Evolutionary conservation across 2,888 invertebrate genomes (phyloP).

Genomic region (Rotaria macrura): DNA sequence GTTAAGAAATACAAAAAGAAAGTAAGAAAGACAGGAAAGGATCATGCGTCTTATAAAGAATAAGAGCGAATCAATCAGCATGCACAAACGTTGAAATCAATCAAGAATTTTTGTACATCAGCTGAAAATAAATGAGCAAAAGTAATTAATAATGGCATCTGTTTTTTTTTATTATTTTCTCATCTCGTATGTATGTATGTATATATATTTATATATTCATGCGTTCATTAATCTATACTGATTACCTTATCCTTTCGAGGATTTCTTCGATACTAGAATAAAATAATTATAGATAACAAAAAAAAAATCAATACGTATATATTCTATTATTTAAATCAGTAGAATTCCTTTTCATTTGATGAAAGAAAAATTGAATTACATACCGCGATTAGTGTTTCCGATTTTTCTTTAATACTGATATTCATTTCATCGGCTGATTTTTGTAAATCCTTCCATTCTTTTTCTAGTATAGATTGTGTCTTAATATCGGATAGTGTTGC

Average conservation of each 20-base stretch:
- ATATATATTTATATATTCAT: background rate
- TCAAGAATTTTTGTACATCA: background rate
- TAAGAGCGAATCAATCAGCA: background rate
- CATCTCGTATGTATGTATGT: no score
- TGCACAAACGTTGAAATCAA: background rate
- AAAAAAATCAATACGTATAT: background rate
- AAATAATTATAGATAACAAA: background rate
- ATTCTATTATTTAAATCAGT: no score
- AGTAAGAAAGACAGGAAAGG: background rate
- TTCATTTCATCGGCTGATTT: background rate
- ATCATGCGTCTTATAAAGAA: background rate
- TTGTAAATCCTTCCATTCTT: slow-evolving; percentile 16
- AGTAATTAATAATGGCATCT: background rate
- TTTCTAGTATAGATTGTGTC: background rate
- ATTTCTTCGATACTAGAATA: background rate
- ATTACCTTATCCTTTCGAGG: background rate
- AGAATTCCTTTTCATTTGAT: no score
- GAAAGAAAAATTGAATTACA: no score
- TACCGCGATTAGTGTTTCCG: background rate
- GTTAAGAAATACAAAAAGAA: no score
- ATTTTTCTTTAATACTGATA: background rate
- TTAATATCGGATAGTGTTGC: background rate
- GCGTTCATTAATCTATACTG: background rate
- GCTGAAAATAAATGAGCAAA: background rate
- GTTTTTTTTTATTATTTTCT: background rate